Evolutionary conservation across 2,113 vertebrate species (phyloP).

Genomic region (Syngnathoides biaculeatus): DNA sequence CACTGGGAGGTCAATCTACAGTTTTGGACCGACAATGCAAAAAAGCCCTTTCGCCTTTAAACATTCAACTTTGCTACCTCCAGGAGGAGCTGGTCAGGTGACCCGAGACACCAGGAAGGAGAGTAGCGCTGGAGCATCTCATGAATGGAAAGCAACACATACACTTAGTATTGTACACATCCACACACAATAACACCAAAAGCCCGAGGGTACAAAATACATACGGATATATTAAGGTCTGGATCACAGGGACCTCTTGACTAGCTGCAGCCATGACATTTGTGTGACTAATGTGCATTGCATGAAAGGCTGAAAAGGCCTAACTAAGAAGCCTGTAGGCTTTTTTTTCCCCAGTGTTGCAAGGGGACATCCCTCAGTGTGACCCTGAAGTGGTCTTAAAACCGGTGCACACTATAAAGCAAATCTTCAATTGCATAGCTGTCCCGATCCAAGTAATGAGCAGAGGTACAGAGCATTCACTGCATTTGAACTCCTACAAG

Average conservation of each 20-base stretch:
- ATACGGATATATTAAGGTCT: too few relatives aligned
- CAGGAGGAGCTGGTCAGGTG: not conserved
- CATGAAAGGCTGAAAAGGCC: not conserved
- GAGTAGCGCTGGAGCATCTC: too few relatives aligned
- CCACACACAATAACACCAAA: too few relatives aligned
- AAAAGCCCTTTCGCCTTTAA: too few relatives aligned
- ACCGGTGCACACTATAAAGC: not conserved
- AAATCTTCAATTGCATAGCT: not conserved
- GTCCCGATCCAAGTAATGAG: not conserved
- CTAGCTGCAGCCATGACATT: not conserved
- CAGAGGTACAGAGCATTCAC: slow-evolving; percentile 13
- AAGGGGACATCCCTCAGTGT: not conserved
- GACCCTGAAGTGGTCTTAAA: not conserved
- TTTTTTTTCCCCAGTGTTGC: not conserved
- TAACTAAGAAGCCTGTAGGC: not conserved
- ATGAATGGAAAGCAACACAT: too few relatives aligned
- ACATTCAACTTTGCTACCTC: too few relatives aligned
- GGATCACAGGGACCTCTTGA: not conserved
- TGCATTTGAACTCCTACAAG: not conserved
- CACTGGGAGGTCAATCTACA: too few relatives aligned
- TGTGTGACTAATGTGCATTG: not conserved
- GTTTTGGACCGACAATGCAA: too few relatives aligned
- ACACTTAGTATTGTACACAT: too few relatives aligned
- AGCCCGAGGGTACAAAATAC: too few relatives aligned
- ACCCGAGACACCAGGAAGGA: not conserved